phyloP scores from a whole-genome alignment of 1,140 invertebrate species.

The Heliconius hermathena region DNA sequence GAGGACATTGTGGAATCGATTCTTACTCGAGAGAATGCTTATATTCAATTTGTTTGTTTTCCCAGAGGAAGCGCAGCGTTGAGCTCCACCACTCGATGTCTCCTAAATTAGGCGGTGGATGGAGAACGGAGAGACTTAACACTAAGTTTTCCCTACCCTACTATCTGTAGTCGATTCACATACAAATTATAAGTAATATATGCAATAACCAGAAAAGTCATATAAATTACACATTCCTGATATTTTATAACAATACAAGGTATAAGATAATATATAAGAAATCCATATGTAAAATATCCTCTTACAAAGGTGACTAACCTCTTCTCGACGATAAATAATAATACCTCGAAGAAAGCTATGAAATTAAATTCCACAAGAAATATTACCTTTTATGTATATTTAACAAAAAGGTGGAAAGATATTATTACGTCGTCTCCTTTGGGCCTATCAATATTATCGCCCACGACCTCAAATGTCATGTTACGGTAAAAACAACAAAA shows the following conservation, averaged over 20 bases:
- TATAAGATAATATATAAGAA: not conserved
- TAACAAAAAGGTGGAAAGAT: constrained; percentile 8
- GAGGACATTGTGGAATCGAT: not conserved
- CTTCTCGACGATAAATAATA: not conserved
- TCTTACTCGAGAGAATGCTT: not conserved
- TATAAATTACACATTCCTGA: not conserved
- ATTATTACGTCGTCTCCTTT: constrained; percentile 21
- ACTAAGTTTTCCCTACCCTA: not conserved
- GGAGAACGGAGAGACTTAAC: not conserved
- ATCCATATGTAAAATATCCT: not conserved
- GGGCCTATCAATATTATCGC: constrained; percentile 13
- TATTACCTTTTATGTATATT: constrained; percentile 9
- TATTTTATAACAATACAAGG: not conserved
- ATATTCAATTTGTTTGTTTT: too few species aligned
- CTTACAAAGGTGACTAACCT: constrained; percentile 3
- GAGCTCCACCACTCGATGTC: too few species aligned
- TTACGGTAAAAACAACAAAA: constrained; percentile 27
- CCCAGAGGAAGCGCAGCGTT: not conserved
- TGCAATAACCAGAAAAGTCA: not conserved
- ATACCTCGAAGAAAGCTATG: constrained; percentile 1
- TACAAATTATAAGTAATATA: not conserved
- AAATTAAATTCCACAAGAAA: constrained; percentile 13
- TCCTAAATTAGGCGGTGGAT: too few species aligned
- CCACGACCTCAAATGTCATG: constrained; percentile 19
- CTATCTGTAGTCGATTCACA: too few species aligned